Base-by-base conservation (phyloP, 2,113 vertebrate species). In the Clarias batrachus region DNA sequence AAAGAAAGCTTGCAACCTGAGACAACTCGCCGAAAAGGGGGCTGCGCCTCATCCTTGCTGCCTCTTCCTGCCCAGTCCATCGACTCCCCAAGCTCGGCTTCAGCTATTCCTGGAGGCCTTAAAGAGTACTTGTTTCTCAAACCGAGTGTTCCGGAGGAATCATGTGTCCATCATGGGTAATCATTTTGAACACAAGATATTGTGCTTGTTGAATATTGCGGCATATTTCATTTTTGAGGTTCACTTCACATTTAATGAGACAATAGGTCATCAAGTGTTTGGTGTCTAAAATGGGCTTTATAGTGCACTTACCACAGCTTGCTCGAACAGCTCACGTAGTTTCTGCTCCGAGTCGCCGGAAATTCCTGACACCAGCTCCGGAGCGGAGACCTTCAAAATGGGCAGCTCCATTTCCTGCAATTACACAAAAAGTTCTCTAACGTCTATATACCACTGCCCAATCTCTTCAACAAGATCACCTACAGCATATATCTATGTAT, bases 261-360 rank as follows among this genome's bases (percentile, higher is more conserved):
- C 70, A 37, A 74, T 48, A 48, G 7, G 6, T 56, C 13, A 79
- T 4, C 21, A 1, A 41, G 23, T 14, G 25, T 52, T 23, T 56
- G 17, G 7, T 68, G 25, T 68, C 41, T 65, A 11, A 33, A 65
- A 70, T 27, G 54, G 60, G 65, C 11, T 81, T 27, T 27, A 56
- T 9, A 56, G 56, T 27, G 14, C n/a, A 90, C 96, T 96, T 81
- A 99, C 97, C 96, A 97, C 93, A 56, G 97, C 97, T 82, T 95
- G 94, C 27, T 99, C 97, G 90, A 99, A 99, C 33, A 99, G 93
- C 56, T 97, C 96, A 81, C 97, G 91, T 57, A 99, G 94, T 85
- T 98, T 99, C 94, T 99, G 97, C 77, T 99, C 98, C 0, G 98
- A 99, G 85, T 99, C 98, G 66, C 98, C 98, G 0, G 98, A 99